A percentile compares a stretch with the other conserved stretches of the same genome.
phyloP scores from a whole-genome alignment of 2,888 invertebrate species.

The Brenthis hecate region DNA sequence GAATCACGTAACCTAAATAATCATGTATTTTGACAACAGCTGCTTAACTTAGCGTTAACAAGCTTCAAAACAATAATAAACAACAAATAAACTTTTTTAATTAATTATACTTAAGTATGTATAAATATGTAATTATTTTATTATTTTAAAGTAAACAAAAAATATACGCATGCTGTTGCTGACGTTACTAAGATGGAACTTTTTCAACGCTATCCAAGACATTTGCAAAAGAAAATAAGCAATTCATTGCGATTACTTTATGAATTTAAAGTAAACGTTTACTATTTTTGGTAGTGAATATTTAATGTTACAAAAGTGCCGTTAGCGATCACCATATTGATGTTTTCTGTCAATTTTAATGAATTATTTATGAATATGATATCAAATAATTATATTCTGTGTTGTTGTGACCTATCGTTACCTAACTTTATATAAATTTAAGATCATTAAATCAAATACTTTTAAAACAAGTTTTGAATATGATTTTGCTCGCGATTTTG shows the following conservation, averaged over 20 bases:
- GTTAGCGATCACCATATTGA: conserved; percentile 35
- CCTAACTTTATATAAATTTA: too few species aligned
- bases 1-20: too few species aligned
- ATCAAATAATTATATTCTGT: conserved; percentile 6
- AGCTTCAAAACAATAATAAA: too few species aligned
- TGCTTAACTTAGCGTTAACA: too few species aligned
- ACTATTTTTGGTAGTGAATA: conserved; percentile 37
- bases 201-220: conserved; percentile 28
- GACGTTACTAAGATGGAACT: conserved; percentile 29
- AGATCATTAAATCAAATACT: too few species aligned
- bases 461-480: too few species aligned
- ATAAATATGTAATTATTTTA: background rate
- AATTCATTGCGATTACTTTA: conserved; percentile 43
- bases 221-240: conserved; percentile 42
- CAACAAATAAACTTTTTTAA: too few species aligned
- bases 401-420: conserved; percentile 7
- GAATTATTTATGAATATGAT: conserved; percentile 35
- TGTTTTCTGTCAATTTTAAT: conserved; percentile 19
- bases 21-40: too few species aligned
- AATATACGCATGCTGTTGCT: background rate
- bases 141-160: conserved; percentile 1
- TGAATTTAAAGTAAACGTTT: conserved; percentile 37
- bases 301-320: conserved; percentile 31
- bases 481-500: too few species aligned
- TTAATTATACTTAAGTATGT: background rate